Base-by-base conservation (phyloP, 2,113 vertebrate species). In the Damaliscus lunatus region DNA sequence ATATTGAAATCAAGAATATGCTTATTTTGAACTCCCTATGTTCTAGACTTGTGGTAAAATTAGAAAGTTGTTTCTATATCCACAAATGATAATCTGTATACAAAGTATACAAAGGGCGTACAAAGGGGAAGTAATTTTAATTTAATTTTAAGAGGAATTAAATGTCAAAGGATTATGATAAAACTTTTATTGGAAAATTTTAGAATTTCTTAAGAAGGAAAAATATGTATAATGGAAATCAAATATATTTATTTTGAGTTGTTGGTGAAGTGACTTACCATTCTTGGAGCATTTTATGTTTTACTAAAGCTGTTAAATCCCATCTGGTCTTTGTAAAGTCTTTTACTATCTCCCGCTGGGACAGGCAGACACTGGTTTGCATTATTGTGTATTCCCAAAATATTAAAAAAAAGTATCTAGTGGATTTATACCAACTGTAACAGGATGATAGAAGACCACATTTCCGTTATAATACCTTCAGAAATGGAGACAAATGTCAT, bases 341-440 rank as follows among this genome's bases (percentile, higher is more conserved):
- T 98, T 99, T 99, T 99, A 98, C 98, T 98, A 96, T 99, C 98
- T 98, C 99, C 98, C 99, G 98, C 98, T 99, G 98, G 95, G 98
- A 97, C 96, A 98, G 97, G 95, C 98, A 99, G 98, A 98, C 98
- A 96, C 88, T 98, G 98, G 97, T 98, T 99, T 98, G 98, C 96
- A 97, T 98, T 97, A 97, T 98, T 98, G 81, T 98, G 92, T 98
- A 97, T 98, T 99, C 97, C 98, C 97, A 99, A 99, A 99, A 98
- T 98, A 98, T 96, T 97, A 97, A 94, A 71, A 98, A 98, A 98
- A 98, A 98, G 97, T 96, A 97, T 88, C 92, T 97, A 97, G 98
- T 98, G 96, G 97, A 98, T 97, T 96, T 98, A 90, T 97, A 98
- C 95, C 96, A 98, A 99, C 46, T 89, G 89, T 80, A 98, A 97